Evolutionary conservation across 2,113 vertebrate species (phyloP).

Genomic region (Sclerurus mexicanus): DNA sequence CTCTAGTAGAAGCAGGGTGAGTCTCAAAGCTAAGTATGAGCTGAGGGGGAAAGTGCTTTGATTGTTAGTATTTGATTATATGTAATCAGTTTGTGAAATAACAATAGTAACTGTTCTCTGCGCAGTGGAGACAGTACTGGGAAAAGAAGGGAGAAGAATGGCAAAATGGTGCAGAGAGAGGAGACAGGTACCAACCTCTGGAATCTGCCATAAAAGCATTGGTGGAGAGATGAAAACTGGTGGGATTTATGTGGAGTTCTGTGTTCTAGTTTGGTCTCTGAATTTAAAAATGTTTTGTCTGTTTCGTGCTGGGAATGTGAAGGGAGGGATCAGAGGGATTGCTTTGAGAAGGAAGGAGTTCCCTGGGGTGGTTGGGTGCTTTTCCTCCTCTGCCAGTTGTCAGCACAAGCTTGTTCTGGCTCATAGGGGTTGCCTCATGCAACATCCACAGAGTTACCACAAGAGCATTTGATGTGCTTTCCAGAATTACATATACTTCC

Average conservation of each 20-base stretch:
- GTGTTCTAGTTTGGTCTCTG: neutral
- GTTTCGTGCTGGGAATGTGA: neutral
- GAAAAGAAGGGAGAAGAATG: neutral
- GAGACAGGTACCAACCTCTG: neutral
- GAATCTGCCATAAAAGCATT: accelerated
- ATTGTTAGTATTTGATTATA: neutral
- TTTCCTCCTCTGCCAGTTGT: neutral
- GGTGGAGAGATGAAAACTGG: neutral
- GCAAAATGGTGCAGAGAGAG: neutral
- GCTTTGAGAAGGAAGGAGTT: neutral
- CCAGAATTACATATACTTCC: neutral
- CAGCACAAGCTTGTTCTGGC: neutral
- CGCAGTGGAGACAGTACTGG: neutral
- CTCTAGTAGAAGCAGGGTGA: neutral
- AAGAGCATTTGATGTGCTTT: neutral
- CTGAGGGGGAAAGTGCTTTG: neutral
- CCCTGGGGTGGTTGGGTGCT: neutral
- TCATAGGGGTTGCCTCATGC: neutral
- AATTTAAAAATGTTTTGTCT: neutral
- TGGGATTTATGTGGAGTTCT: neutral
- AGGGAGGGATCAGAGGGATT: accelerated
- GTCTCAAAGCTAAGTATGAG: neutral
- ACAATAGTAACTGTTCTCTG: neutral
- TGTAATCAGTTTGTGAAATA: neutral
- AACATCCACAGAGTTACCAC: neutral